Base-by-base conservation (phyloP, 2,113 vertebrate species). In the Ifrita kowaldi region DNA sequence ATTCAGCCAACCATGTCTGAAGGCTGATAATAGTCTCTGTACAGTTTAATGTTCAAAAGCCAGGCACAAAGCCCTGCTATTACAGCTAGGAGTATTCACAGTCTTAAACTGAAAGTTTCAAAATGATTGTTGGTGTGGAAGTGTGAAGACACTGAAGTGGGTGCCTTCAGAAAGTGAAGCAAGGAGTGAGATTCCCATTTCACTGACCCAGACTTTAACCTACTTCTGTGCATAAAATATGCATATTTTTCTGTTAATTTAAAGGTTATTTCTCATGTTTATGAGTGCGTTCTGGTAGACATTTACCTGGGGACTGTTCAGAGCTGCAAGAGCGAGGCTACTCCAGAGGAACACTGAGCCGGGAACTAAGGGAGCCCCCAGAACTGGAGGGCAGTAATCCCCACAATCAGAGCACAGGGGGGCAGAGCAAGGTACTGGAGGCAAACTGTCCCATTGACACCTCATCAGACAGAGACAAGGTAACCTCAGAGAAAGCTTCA, bases 381-480 rank as follows among this genome's bases (percentile, higher is more conserved):
- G 30, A 19, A 39, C 3, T 63, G 30, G 10, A 39, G 23, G 33
- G 4, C 5, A 1, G 13, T 68, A 32, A 39, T 17, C 7, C 13
- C 30, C 14, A 24, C n/a, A 53, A n/a, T 8, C 23, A 73, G 15
- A 33, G 17, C 1, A 0, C 10, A 75, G 27, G 3, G 7, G 7
- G 70, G n/a, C 20, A 86, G 22, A 90, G 41, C 19, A 49, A 49
- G 49, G 28, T 14, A 64, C 10, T 22, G 37, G 13, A 42, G 19
- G 16, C 14, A 71, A 47, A 5, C 76, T 8, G 23, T 47, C 14
- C 16, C 13, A 52, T 5, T 1, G 7, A 52, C 11, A 64, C 18
- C 6, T 23, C 32, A 65, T 62, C 35, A 82, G 49, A 35, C 10
- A 67, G 65, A 76, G n/a, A 11, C 23, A 80, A 42, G 21, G n/a